Conservation (phyloP, 2,888 invertebrate species). For the Pherbina coryleti region DNA sequence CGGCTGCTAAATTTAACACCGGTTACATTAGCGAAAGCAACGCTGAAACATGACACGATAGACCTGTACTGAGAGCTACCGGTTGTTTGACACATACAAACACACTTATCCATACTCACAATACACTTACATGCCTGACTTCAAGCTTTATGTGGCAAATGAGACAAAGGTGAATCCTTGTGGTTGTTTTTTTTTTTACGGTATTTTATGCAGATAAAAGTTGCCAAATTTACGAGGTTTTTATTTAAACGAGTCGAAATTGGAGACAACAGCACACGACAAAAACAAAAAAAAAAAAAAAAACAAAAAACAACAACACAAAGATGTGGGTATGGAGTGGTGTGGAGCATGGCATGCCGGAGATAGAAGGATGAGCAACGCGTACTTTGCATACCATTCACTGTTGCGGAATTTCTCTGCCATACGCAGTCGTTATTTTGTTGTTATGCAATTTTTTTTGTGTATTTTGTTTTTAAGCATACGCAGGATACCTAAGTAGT, state of each 20-base stretch:
- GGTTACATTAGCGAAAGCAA: slow-evolving; percentile 12
- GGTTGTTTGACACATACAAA: neutral
- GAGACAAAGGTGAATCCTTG: slow-evolving; percentile 26
- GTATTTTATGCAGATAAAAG: slow-evolving; percentile 32
- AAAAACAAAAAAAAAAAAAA: neutral
- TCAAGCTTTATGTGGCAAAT: neutral
- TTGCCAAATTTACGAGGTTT: slow-evolving; percentile 43
- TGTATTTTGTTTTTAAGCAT: neutral
- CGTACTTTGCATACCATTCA: neutral
- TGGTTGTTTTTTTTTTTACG: neutral
- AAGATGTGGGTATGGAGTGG: neutral
- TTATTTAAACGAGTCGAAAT: slow-evolving; percentile 42
- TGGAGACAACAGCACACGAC: slow-evolving; percentile 19
- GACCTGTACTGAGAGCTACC: neutral
- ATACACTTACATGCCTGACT: neutral
- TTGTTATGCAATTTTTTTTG: neutral
- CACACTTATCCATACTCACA: neutral
- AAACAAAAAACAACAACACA: neutral
- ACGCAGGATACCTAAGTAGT: neutral
- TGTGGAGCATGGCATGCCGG: neutral
- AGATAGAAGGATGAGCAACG: neutral
- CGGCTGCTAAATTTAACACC: slow-evolving; percentile 4
- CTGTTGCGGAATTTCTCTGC: neutral
- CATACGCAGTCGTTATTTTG: neutral
- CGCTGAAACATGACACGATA: neutral